Evolutionary conservation across 2,888 invertebrate genomes (phyloP).

Genomic region (Epistrophe grossulariae): DNA sequence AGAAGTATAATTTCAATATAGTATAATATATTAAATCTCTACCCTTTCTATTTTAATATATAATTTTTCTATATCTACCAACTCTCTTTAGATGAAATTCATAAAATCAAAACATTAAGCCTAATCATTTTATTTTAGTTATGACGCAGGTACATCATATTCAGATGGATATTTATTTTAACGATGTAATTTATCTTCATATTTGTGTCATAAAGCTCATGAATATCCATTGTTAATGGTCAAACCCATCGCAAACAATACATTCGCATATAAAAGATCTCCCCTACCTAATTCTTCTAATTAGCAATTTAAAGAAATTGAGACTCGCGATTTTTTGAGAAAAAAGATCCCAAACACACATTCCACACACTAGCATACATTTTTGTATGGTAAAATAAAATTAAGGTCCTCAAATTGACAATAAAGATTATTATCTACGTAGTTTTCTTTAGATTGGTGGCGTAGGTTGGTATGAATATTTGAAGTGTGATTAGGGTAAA

Average conservation of each 20-base stretch:
- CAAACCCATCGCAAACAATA: background rate
- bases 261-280: background rate
- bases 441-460: background rate
- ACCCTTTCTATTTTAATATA: too few relatives aligned
- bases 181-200: conserved; percentile 51
- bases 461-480: background rate
- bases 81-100: too few relatives aligned
- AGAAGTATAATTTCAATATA: too few relatives aligned
- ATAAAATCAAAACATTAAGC: too few relatives aligned
- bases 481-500: conserved; percentile 30
- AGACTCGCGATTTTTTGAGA: background rate
- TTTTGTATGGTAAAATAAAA: background rate
- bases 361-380: background rate
- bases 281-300: background rate
- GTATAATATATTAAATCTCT: too few relatives aligned
- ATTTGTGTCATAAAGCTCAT: background rate
- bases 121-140: background rate
- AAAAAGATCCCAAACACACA: background rate
- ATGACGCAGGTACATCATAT: background rate
- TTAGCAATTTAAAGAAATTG: conserved; percentile 35
- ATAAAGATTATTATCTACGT: conserved; percentile 3
- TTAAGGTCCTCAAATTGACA: background rate
- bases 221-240: background rate
- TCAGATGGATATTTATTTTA: conserved; percentile 27
- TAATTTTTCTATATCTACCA: too few relatives aligned